Base-by-base conservation (phyloP, 2,113 vertebrate species). In the Pantherophis guttatus region DNA sequence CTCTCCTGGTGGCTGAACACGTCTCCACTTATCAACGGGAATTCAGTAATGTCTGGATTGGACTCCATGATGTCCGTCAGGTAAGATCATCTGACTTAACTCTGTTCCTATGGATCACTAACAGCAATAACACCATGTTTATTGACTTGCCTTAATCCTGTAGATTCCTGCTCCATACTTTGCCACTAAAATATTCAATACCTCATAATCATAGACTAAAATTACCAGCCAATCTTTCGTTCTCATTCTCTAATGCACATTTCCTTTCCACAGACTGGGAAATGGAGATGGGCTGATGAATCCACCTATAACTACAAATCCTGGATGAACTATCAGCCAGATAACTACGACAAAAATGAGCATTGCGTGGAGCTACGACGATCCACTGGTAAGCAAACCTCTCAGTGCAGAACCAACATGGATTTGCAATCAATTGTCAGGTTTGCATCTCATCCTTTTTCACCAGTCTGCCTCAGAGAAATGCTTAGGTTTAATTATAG, bases 281-380 rank as follows among this genome's bases (percentile, higher is more conserved):
- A 10, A 33, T 92, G 91, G 91, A 87, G 86, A n/a, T 87, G 91
- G 85, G 57, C 91, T 92, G 91, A 92, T 39, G 91, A 39, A 62
- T 87, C 91, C 8, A 39, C 54, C 2, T 92, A 87, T 50, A 92
- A 92, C 58, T 92, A 92, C 57, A 92, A 65, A 52, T n/a, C 86
- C 29, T 92, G 91, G 91, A 92, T 87, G 91, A 39, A 0, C n/a
- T 1, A 39, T 21, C 57, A 92, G 57, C 91, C 91, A 53, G 86
- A 92, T 48, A 92, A 92, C 12, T 39, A 24, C 19, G 17, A 10
- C 19, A 62, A 87, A 0, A 8, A 50, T 53, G 91, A 88, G 50
- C n/a, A 92, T 12, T 92, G 91, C 2, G 91, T 92, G 48, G 91
- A 92, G 11, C 91, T 92, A 10, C 17, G 29, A 24, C 15, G 29